Base-by-base conservation (phyloP, 2,888 invertebrate genomes). In the Villa cingulata region DNA sequence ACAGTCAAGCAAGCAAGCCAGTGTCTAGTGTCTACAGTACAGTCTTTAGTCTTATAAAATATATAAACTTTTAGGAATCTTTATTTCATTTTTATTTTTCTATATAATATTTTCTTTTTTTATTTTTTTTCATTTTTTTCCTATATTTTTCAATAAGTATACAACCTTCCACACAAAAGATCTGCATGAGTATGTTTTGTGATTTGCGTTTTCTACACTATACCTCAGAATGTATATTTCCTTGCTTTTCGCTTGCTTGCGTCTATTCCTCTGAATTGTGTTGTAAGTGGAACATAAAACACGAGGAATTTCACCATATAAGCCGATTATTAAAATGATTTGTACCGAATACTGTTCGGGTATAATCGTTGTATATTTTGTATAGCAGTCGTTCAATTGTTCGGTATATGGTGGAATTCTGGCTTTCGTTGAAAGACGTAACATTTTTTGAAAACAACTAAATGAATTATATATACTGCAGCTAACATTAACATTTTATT, bases 171-270 rank as follows among this genome's bases (percentile, higher is more conserved):
- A 27, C 10, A 27, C 27, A 27, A 10, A 27, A 27, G 27, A 27
- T 10, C 27, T 27, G 27, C 10, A 27, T 27, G 27, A 27, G 27
- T 27, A 27, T 27, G 7, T 27, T 27, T 9, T 27, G 10, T 27
- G 27, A 27, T 27, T 32, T 32, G 12, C 12, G 12, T 12, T 14
- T 14, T 32, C 29, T 32, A 14, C 12, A n/a, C n/a, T n/a, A n/a
- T 32, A 32, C 12, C 29, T 32, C 29, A 54, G 53, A 56, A 56
- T 57, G 53, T 56, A 54, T 56, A 57, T 57, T 56, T 56, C 57
- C 58, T 57, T 58, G 56, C 56, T 57, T 58, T 57, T 59, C 59
- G 58, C 57, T 59, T 58, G 58, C 57, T 58, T 59, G 59, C 59
- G 58, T 57, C 57, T 56, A 56, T 57, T 58, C 56, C 57, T 56